These are phyloP conservation scores for Phalacrocorax aristotelis DNA, from an alignment of 2,113 vertebrate species.

Conservation along the genomic window DNA sequence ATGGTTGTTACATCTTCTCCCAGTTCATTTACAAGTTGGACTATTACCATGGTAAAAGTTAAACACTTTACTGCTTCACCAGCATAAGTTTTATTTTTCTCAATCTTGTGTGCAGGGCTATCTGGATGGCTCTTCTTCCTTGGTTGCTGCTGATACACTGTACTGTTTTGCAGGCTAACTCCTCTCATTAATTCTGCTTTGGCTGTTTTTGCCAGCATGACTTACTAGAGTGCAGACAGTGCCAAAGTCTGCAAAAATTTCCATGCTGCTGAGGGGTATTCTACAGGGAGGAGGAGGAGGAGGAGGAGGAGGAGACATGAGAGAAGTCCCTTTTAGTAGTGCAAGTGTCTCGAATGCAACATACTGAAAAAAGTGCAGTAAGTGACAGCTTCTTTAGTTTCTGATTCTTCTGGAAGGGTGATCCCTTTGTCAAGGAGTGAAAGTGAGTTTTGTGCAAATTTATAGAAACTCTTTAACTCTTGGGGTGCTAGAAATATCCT, in stretches of 20 bases:
- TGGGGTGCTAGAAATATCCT: neutral
- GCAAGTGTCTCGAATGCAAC: neutral
- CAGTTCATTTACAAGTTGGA: neutral
- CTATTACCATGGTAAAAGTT: neutral
- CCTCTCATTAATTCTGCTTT: neutral
- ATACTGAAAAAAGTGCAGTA: neutral
- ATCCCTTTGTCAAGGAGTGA: neutral
- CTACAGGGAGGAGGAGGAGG: neutral
- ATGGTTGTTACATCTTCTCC: neutral
- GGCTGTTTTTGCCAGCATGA: neutral
- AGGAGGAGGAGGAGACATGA: neutral
- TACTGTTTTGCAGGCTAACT: neutral
- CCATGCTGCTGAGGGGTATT: neutral
- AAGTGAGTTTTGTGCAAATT: neutral
- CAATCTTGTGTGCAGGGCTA: neutral
- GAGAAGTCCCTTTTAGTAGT: neutral
- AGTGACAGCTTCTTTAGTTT: neutral
- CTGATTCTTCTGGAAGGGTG: neutral
- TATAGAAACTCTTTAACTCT: neutral
- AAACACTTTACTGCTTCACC: neutral
- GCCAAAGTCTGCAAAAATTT: conserved; percentile 3
- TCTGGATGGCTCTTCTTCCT: neutral
- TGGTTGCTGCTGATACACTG: neutral
- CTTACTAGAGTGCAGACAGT: neutral
- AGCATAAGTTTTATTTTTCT: neutral